Evolutionary conservation across 2,888 invertebrate genomes (phyloP), one percentile per base, ranked within the genome.

Genomic region (Beris chalybata): DNA sequence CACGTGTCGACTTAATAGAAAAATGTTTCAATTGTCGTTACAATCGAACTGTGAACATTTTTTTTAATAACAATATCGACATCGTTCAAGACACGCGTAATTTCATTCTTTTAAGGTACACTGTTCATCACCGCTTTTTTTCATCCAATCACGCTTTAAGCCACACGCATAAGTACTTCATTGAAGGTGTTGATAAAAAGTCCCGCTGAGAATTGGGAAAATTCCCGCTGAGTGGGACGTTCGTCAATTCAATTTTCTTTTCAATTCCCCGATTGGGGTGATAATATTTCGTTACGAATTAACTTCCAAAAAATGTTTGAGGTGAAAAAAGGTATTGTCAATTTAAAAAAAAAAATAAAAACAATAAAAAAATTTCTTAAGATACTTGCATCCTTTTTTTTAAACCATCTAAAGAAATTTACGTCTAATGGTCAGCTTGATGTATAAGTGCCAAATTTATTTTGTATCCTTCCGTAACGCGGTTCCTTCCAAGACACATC

Each of bases 141-240:
- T 11, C 38, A 38, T 38, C 38, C 32, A 38, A 56, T n/a, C 13
- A 56, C 5, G 6, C 55, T 13, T 38, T 12, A 12, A 38, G 38
- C 38, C 55, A 43, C 43, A 56, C 38, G 55, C 55, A 32, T 56
- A 56, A 56, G 55, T 56, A 38, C 6, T 56, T 56, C 12, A 56
- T 56, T 56, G 38, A 56, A 56, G 55, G 55, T 56, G 55, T 56
- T 54, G 55, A 56, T 56, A 38, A 56, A 56, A 56, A 38, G 13
- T 38, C 55, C 55, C 43, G 55, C 55, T 56, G 55, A 56, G 38
- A 56, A 38, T 15, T 38, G 32, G 32, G 32, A 13, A 56, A 56
- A 43, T 32, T 56, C 55, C 55, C n/a, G 38, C 55, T 56, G 55
- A n/a, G 55, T 13, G 38, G 43, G 30, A 43, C 55, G 55, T 38